phyloP scores from a whole-genome alignment of 64 coral and sea anemone species.

The Pachyseris speciosa region DNA sequence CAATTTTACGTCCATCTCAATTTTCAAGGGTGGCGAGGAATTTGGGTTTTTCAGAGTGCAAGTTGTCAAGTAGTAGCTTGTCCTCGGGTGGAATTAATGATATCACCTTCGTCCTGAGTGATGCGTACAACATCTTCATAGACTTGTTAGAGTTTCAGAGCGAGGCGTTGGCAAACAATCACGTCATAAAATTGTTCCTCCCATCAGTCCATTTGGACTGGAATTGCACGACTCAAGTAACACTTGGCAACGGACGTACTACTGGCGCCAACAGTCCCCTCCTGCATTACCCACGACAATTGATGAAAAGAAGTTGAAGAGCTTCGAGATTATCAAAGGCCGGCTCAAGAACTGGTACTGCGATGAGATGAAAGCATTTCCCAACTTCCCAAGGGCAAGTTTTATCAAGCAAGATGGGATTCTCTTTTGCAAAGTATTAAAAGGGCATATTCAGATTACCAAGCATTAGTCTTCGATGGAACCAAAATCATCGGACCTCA shows the following conservation, averaged over 20 bases:
- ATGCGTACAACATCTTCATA: constrained; percentile 30
- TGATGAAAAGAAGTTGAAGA: neutral
- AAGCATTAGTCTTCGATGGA: neutral
- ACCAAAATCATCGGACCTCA: neutral
- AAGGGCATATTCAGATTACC: neutral
- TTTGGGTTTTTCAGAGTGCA: constrained; percentile 73
- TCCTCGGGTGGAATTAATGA: neutral
- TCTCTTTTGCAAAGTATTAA: neutral
- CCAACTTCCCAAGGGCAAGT: neutral
- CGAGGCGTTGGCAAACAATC: neutral
- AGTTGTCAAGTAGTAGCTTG: neutral
- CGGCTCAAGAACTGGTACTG: constrained; percentile 75
- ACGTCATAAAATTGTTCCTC: constrained; percentile 65
- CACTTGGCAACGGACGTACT: constrained; percentile 21
- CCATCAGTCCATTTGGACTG: neutral
- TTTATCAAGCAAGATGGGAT: constrained; percentile 3
- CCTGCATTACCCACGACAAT: constrained; percentile 11
- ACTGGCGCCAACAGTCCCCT: constrained; percentile 1
- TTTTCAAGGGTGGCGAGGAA: constrained; percentile 78
- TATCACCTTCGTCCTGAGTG: neutral
- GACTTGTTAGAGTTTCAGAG: constrained; percentile 63
- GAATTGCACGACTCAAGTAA: constrained; percentile 2
- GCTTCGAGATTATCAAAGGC: constrained; percentile 30
- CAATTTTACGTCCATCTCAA: neutral
- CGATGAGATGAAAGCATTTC: neutral